These are phyloP conservation scores for Dipodomys stephensi DNA, from an alignment of 2,113 vertebrate species.

Conservation along the genomic window DNA sequence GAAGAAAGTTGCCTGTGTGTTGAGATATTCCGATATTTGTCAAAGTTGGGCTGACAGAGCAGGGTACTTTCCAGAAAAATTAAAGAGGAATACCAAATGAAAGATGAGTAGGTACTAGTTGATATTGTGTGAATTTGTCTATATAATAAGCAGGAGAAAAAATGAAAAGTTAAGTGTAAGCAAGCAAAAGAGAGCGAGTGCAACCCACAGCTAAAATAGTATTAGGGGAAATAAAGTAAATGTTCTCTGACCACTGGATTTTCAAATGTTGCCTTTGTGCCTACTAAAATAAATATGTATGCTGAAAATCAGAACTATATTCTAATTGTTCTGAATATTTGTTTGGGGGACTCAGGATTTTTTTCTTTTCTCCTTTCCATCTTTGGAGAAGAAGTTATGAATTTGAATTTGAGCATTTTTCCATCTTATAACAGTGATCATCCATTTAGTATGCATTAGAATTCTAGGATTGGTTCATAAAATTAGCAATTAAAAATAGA, in stretches of 20 bases:
- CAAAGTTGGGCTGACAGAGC: background rate
- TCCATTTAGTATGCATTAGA: constrained; percentile 1
- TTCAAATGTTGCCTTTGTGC: background rate
- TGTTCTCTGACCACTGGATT: background rate
- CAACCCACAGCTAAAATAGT: background rate
- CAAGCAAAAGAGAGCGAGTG: background rate
- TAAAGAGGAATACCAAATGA: background rate
- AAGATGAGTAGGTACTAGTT: background rate
- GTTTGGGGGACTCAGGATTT: background rate
- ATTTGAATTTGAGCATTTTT: constrained; percentile 30
- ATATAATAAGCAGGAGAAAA: background rate
- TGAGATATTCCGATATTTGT: background rate
- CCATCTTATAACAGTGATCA: background rate
- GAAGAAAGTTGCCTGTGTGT: background rate
- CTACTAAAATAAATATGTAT: constrained; percentile 28
- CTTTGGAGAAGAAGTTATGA: background rate
- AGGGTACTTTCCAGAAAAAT: background rate
- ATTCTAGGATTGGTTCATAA: background rate
- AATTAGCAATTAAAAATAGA: constrained; percentile 33
- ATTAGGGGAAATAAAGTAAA: background rate
- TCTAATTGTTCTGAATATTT: background rate
- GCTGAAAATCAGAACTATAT: background rate
- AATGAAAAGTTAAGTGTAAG: too few relatives aligned
- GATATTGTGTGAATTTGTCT: background rate
- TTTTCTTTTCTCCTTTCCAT: too few relatives aligned